These are phyloP conservation scores for Oreotrochilus melanogaster DNA, from an alignment of 2,113 vertebrate species.

Conservation along the genomic window DNA sequence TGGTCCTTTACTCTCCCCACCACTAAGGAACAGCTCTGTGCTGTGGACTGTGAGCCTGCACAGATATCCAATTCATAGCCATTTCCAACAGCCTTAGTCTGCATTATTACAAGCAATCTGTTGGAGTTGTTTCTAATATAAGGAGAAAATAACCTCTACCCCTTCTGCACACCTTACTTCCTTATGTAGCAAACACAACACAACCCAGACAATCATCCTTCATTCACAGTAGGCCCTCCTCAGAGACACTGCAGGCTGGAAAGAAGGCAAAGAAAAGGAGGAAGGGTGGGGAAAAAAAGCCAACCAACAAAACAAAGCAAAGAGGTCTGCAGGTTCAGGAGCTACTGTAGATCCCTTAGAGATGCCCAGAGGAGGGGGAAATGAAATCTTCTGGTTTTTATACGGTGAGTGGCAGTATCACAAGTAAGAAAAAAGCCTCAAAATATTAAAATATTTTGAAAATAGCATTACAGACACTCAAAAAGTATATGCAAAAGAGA, in stretches of 20 bases:
- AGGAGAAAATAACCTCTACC: neutral
- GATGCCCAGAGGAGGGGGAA: neutral
- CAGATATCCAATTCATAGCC: neutral
- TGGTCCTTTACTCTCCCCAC: neutral
- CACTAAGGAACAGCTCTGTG: neutral
- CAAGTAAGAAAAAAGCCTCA: neutral
- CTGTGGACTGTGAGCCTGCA: neutral
- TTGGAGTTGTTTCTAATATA: neutral
- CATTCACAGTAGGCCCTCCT: neutral
- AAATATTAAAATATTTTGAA: neutral
- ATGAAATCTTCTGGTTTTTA: neutral
- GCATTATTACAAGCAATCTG: neutral
- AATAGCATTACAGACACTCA: neutral
- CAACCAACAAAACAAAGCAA: neutral
- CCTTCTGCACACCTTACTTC: rapidly evolving
- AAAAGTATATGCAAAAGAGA: neutral
- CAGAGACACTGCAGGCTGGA: neutral
- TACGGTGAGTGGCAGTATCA: neutral
- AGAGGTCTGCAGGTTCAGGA: neutral
- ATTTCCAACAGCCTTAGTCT: neutral
- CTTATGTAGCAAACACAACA: neutral
- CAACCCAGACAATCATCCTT: neutral
- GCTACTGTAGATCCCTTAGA: neutral
- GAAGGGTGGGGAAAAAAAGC: no score
- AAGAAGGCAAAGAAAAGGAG: neutral